Conservation (phyloP, 92 coral and sea anemone species). For the Umimayanthus chanpuru region DNA sequence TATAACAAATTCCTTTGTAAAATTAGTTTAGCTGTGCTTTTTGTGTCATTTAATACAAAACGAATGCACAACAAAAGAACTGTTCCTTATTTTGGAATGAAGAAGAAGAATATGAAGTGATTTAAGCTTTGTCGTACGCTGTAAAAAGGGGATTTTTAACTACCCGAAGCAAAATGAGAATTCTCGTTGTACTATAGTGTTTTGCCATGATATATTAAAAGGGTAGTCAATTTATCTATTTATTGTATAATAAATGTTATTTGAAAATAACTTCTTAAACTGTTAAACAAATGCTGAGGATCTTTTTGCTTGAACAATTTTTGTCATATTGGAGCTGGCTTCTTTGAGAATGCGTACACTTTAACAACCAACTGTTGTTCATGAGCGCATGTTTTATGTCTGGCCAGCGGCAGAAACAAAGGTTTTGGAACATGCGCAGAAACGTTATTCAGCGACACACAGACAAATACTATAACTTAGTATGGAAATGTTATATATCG, state of each 20-base stretch:
- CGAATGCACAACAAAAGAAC: neutral
- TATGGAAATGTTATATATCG: too few species aligned
- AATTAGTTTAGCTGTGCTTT: neutral
- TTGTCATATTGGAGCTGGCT: neutral
- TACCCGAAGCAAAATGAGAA: constrained; percentile 29
- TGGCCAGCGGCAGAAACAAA: neutral
- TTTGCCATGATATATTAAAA: neutral
- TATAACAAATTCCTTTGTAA: constrained; percentile 8
- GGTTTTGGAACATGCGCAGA: neutral
- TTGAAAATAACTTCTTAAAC: neutral
- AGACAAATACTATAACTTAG: too few species aligned
- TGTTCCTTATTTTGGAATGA: constrained; percentile 9
- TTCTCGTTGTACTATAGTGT: constrained; percentile 32
- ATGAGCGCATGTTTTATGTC: neutral
- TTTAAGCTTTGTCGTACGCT: constrained; percentile 8
- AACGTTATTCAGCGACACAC: neutral
- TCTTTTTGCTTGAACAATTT: too few species aligned
- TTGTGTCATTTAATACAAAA: constrained; percentile 3
- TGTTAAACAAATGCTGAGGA: neutral
- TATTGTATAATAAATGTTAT: constrained; percentile 28
- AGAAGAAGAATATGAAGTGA: neutral
- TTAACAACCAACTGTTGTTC: neutral
- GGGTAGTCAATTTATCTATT: neutral
- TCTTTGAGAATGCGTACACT: neutral
- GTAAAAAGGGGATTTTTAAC: constrained; percentile 43